These are phyloP conservation scores for Alentia gelatinosa DNA, from an alignment of 2,888 invertebrate genomes.

Conservation along the genomic window DNA sequence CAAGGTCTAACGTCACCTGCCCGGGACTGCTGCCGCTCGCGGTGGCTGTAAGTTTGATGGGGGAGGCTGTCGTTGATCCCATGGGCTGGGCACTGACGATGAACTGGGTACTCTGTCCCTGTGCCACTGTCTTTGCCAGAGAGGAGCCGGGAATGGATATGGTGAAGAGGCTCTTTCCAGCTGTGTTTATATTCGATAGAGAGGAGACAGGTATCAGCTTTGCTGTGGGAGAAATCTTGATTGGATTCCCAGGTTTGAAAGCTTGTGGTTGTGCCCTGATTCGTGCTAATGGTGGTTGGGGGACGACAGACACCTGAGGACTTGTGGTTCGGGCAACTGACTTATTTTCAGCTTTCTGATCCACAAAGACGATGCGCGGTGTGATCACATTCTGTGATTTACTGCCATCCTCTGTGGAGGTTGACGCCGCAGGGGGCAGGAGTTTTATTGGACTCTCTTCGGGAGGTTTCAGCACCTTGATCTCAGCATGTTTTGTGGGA, in stretches of 20 bases:
- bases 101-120: conserved; percentile 17
- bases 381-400: conserved; percentile 6
- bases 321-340: not conserved
- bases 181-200: not conserved
- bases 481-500: not conserved
- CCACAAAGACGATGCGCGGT: conserved; percentile 21
- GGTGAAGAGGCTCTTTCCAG: not conserved
- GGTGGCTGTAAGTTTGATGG: not conserved
- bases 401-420: not conserved
- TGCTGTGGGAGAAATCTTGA: conserved; percentile 29
- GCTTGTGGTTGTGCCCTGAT: not conserved
- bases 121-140: not conserved
- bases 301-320: too few species aligned
- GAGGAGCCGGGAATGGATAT: not conserved
- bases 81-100: not conserved
- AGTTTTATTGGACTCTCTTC: not conserved
- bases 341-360: not conserved
- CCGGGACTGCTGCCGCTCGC: not conserved
- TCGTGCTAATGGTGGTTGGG: not conserved
- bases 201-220: conserved; percentile 29
- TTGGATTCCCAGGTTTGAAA: not conserved
- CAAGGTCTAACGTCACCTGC: conserved; percentile 20
- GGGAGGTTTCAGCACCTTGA: not conserved
- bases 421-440: not conserved
- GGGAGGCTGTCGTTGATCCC: not conserved